phyloP scores from a whole-genome alignment of 2,113 vertebrate genomes.

The Nasalis larvatus region DNA sequence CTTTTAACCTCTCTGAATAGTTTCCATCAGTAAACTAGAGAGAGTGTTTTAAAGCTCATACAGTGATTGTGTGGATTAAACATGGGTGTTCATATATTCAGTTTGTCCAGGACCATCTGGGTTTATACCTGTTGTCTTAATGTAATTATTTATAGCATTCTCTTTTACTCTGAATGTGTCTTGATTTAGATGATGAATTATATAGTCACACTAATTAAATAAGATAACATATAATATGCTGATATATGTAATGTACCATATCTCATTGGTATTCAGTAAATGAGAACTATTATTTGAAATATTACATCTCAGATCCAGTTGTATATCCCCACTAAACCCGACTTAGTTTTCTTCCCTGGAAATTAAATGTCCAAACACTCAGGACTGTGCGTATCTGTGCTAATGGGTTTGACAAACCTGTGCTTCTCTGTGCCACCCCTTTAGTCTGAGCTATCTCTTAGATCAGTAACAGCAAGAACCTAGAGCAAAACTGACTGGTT shows the following conservation, averaged over 20 bases:
- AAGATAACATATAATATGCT: neutral
- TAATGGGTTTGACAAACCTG: neutral
- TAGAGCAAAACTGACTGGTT: neutral
- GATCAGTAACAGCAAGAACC: neutral
- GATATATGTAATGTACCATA: neutral
- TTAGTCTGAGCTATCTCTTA: neutral
- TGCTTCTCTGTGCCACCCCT: neutral
- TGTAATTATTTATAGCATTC: neutral
- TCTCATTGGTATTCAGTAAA: neutral
- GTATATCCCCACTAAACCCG: neutral
- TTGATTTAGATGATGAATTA: neutral
- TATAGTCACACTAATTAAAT: neutral
- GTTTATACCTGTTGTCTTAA: neutral
- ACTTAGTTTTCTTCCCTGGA: neutral
- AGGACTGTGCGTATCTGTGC: neutral
- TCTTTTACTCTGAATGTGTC: neutral
- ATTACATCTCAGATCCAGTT: neutral
- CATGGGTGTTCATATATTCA: neutral
- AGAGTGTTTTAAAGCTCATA: neutral
- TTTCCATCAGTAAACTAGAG: neutral
- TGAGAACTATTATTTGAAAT: neutral
- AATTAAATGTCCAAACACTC: neutral
- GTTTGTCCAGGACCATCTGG: neutral
- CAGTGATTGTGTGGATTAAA: neutral
- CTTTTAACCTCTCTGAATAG: neutral